phyloP scores from a whole-genome alignment of 2,113 vertebrate genomes.

The Eubucco bourcierii region DNA sequence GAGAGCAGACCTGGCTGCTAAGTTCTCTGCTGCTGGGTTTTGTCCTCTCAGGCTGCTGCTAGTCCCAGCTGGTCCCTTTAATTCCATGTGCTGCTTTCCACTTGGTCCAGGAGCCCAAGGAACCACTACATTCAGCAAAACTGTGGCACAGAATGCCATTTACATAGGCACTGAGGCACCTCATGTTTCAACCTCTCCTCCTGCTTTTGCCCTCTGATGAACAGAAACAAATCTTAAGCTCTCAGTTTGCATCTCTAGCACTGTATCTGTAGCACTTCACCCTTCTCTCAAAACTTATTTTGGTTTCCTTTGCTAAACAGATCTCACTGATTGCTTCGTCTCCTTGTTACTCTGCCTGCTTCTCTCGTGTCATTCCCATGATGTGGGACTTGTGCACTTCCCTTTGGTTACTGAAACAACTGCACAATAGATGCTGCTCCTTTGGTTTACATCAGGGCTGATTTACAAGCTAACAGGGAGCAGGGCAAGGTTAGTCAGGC shows the following conservation, averaged over 20 bases:
- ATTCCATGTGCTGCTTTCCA: not conserved
- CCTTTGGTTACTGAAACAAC: constrained; percentile 7
- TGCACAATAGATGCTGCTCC: not conserved
- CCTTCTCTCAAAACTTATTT: constrained; percentile 3
- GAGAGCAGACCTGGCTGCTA: not conserved
- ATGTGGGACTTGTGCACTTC: constrained; percentile 10
- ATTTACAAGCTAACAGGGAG: not conserved
- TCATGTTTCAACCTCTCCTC: not conserved
- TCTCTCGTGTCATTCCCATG: not conserved
- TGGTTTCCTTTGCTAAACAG: not conserved
- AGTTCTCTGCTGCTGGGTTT: not conserved
- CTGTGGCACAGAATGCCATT: not conserved
- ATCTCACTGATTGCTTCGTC: not conserved
- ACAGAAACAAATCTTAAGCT: not conserved
- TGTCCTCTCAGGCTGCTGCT: not conserved
- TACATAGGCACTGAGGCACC: not conserved
- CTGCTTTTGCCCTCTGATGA: not conserved
- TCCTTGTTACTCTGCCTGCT: not conserved
- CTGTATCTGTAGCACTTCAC: not conserved
- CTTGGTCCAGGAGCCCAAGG: not conserved
- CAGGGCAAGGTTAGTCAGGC: not conserved
- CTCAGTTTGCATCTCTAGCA: not conserved
- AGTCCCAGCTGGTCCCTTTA: not conserved
- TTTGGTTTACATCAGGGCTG: not conserved
- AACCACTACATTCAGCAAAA: not conserved